Conservation (phyloP, 1,140 invertebrate species). For the Drosophila melanica region DNA sequence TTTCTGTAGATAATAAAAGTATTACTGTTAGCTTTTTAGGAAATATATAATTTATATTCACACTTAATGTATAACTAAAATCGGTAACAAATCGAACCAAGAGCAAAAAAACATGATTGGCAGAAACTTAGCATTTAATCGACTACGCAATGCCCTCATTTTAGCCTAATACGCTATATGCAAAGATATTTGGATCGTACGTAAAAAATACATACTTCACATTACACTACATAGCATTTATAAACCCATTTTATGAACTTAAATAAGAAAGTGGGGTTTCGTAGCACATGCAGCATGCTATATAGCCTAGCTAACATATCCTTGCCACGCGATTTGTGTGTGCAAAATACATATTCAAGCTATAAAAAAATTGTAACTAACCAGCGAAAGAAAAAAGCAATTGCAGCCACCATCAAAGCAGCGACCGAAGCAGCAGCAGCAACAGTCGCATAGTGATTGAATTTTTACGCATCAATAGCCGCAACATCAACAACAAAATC, state of each 20-base stretch:
- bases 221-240: too few relatives aligned
- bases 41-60: too few relatives aligned
- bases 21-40: too few relatives aligned
- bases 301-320: neutral
- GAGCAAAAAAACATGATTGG: neutral
- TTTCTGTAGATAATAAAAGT: too few relatives aligned
- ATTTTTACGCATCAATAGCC: slow-evolving; percentile 70
- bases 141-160: slow-evolving; percentile 4
- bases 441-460: slow-evolving; percentile 63
- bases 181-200: too few relatives aligned
- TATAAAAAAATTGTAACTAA: slow-evolving; percentile 74
- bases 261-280: slow-evolving; percentile 27
- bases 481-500: slow-evolving; percentile 23
- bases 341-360: slow-evolving; percentile 44
- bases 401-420: slow-evolving; percentile 51
- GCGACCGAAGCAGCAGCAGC: slow-evolving; percentile 20
- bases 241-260: too few relatives aligned
- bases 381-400: slow-evolving; percentile 71
- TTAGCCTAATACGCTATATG: neutral
- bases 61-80: neutral
- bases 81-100: slow-evolving; percentile 27
- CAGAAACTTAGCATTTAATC: neutral
- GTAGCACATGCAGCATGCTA: neutral
- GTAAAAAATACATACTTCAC: too few relatives aligned
- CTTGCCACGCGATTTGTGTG: neutral